Percentiles rank a stretch among this genome's conserved stretches.
Conservation (phyloP, 2,797 vertebrate genomes). For the Siniperca undulata region DNA sequence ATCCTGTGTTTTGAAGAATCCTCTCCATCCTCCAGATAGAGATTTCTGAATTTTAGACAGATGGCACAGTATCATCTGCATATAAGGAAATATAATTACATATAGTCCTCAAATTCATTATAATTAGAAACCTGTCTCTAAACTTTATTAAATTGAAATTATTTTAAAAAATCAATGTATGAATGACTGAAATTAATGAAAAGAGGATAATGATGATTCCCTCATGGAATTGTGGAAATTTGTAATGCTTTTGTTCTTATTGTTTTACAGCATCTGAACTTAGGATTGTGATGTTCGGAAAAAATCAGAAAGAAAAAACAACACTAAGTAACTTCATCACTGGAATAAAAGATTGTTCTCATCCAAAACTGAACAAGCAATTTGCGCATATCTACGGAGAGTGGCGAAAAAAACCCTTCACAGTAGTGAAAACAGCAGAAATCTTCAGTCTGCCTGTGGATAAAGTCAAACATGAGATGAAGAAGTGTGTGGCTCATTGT, state of each 20-base stretch:
- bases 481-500: neutral
- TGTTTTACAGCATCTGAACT: conserved; percentile 46
- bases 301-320: conserved; percentile 22
- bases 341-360: neutral
- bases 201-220: neutral
- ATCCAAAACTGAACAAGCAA: neutral
- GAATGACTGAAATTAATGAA: neutral
- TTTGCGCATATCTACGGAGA: neutral
- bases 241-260: neutral
- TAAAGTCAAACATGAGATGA: conserved; percentile 10
- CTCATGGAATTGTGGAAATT: neutral
- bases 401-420: conserved; percentile 28
- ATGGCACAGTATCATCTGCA: too few species aligned
- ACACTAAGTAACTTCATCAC: conserved; percentile 30
- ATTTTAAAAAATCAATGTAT: neutral
- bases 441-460: conserved; percentile 26
- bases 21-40: too few species aligned
- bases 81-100: too few species aligned
- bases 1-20: neutral
- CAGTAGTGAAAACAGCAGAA: conserved; percentile 47
- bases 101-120: too few species aligned
- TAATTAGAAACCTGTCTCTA: too few species aligned
- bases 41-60: too few species aligned
- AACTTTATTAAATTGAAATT: neutral
- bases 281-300: conserved; percentile 59